Evolutionary conservation across 2,113 vertebrate species (phyloP).

Genomic region (Cyprinodon brontotheroides): DNA sequence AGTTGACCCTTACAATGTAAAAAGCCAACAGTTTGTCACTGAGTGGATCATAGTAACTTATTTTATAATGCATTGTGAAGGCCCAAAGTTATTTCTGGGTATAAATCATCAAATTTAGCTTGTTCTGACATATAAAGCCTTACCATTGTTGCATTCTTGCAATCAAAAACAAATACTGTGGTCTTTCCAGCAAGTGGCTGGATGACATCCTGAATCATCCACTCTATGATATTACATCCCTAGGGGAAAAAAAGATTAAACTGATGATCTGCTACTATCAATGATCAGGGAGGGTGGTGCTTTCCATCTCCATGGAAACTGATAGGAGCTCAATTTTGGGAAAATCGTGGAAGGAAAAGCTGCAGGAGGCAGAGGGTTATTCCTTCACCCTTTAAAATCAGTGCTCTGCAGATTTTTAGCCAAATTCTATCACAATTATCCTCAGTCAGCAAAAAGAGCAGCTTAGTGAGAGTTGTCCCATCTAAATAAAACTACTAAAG

Average conservation of each 20-base stretch:
- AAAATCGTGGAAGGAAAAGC: neutral
- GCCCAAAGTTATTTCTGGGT: no score
- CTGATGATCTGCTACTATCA: neutral
- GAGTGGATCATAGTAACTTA: no score
- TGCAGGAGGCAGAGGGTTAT: neutral
- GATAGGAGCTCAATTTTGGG: no score
- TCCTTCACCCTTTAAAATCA: neutral
- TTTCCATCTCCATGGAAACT: no score
- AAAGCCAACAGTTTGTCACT: no score
- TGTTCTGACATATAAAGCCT: no score
- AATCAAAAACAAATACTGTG: neutral
- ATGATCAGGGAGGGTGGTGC: neutral
- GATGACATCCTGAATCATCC: neutral
- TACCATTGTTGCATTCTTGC: neutral
- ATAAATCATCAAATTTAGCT: no score
- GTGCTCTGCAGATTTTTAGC: constrained; percentile 5
- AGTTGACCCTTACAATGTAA: no score
- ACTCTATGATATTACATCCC: neutral
- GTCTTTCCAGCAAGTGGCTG: neutral
- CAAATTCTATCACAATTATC: neutral
- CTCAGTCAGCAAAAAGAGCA: constrained; percentile 25
- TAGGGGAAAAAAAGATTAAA: neutral
- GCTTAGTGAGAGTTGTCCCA: neutral
- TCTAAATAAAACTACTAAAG: neutral
- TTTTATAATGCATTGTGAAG: no score